Percentiles rank a stretch among this genome's conserved stretches.
phyloP scores from a whole-genome alignment of 2,113 vertebrate species.

The Dascyllus trimaculatus region DNA sequence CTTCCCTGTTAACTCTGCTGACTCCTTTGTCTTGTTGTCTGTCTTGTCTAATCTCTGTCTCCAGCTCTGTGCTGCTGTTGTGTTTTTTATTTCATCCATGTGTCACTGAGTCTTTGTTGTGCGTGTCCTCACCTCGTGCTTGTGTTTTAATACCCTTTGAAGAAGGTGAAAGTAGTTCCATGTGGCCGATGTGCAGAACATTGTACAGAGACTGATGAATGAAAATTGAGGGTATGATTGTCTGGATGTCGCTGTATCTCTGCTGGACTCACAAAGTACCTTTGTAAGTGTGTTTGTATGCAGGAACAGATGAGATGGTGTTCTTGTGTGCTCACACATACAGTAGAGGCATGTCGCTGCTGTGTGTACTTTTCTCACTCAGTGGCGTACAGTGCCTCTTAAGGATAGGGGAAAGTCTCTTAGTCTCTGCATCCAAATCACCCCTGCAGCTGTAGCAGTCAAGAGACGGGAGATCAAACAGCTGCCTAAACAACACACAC shows the following conservation, averaged over 20 bases:
- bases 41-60: slow-evolving; percentile 65
- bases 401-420: slow-evolving; percentile 52
- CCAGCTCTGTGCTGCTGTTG: slow-evolving; percentile 36
- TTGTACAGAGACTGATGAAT: slow-evolving; percentile 45
- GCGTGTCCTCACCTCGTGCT: slow-evolving; percentile 56
- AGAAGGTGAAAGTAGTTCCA: slow-evolving; percentile 39
- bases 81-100: slow-evolving; percentile 40
- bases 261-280: slow-evolving; percentile 42
- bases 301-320: slow-evolving; percentile 19
- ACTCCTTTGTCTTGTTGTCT: slow-evolving; percentile 61
- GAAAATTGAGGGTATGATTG: slow-evolving; percentile 17
- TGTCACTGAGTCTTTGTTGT: slow-evolving; percentile 56
- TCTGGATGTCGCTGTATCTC: slow-evolving; percentile 32
- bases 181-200: slow-evolving; percentile 51
- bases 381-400: slow-evolving; percentile 47
- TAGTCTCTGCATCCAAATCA: slow-evolving; percentile 48
- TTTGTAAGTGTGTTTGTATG: slow-evolving; percentile 39
- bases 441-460: slow-evolving; percentile 49
- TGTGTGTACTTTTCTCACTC: slow-evolving; percentile 11
- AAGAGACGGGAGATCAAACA: slow-evolving; percentile 75
- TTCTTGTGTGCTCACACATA: not conserved
- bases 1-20: slow-evolving; percentile 60
- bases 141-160: slow-evolving; percentile 58
- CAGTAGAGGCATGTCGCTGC: slow-evolving; percentile 15
- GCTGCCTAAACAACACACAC: slow-evolving; percentile 59